Evolutionary conservation across 2,797 vertebrate species (phyloP).

Genomic region (Bryconaethiops microstoma): DNA sequence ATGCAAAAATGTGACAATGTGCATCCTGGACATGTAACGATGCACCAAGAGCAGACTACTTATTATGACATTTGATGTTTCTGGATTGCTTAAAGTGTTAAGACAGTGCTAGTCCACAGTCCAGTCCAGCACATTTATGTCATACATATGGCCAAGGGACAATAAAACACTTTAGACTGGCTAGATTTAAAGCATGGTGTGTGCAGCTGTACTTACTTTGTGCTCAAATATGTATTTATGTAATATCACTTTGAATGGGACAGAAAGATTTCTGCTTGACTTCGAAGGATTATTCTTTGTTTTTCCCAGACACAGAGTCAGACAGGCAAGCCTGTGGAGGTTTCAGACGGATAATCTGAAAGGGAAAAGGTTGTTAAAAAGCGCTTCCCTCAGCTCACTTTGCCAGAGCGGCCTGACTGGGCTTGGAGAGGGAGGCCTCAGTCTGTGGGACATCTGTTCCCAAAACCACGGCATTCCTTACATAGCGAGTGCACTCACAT

Average conservation of each 20-base stretch:
- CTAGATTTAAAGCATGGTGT: neutral
- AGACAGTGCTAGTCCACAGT: too few species aligned
- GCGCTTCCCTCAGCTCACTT: constrained; percentile 59
- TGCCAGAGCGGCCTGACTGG: constrained; percentile 40
- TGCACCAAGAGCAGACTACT: too few species aligned
- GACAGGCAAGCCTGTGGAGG: constrained; percentile 61
- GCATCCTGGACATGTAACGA: too few species aligned
- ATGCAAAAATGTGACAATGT: too few species aligned
- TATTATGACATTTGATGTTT: too few species aligned
- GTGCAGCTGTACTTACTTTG: neutral
- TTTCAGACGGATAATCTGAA: constrained; percentile 75
- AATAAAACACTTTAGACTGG: neutral
- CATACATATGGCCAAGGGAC: neutral
- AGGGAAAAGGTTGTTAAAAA: constrained; percentile 70
- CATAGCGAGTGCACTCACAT: constrained; percentile 39
- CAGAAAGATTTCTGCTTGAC: neutral
- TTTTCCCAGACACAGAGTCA: constrained; percentile 61
- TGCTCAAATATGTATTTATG: neutral
- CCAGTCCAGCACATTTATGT: too few species aligned
- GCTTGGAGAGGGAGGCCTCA: constrained; percentile 47
- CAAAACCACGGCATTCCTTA: constrained; percentile 57
- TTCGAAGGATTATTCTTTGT: constrained; percentile 2
- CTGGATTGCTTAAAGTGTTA: too few species aligned
- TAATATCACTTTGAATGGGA: neutral
- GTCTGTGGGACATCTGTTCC: constrained; percentile 58